Evolutionary conservation across 2,888 invertebrate species (phyloP).

Genomic region (Meloe dianella): DNA sequence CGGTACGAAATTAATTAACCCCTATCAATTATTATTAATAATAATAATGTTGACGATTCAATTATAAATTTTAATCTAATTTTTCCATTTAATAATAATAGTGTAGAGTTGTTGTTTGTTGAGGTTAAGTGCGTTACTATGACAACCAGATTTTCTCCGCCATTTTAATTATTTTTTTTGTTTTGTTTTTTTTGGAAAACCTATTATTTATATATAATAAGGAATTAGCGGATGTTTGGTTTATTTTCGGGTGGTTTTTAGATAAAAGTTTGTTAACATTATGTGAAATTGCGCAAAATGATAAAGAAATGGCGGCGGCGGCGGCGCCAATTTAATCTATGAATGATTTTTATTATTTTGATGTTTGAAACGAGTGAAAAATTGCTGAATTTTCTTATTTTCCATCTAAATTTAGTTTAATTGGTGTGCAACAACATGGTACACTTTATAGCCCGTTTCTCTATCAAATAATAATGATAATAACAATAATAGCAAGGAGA

Average conservation of each 20-base stretch:
- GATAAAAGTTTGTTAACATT: not conserved
- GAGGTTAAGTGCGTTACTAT: not conserved
- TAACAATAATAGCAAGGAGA: not conserved
- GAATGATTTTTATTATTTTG: not conserved
- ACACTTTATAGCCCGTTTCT: not conserved
- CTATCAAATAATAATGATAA: not conserved
- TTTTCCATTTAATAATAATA: too few species aligned
- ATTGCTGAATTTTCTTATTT: too few species aligned
- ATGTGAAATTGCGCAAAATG: not conserved
- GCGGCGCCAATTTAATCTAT: constrained; percentile 6
- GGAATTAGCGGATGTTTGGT: too few species aligned
- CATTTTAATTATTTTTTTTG: too few species aligned
- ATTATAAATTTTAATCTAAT: not conserved
- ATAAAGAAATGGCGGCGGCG: not conserved
- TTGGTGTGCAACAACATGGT: too few species aligned
- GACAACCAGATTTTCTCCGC: too few species aligned
- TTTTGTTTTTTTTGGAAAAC: too few species aligned
- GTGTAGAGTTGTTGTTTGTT: too few species aligned
- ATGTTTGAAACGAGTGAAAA: not conserved
- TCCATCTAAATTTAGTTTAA: not conserved
- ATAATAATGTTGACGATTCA: not conserved
- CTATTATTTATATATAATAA: too few species aligned
- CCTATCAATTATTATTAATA: not conserved
- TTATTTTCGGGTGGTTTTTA: not conserved
- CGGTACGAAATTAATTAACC: not conserved